Evolutionary conservation across 2,888 invertebrate species (phyloP).

Genomic region (Tholera decimalis): DNA sequence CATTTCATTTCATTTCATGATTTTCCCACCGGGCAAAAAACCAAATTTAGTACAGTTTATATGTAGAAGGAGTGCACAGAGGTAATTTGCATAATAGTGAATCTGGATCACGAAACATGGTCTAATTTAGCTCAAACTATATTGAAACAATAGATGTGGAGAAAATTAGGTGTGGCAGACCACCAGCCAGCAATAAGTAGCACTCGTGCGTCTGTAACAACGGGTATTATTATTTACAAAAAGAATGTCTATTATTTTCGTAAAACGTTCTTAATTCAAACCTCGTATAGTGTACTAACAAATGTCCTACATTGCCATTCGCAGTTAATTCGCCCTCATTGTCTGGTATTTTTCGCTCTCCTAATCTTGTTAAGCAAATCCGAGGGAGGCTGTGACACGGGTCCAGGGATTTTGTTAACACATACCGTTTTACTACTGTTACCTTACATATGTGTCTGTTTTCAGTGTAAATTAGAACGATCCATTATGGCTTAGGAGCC

Average conservation of each 20-base stretch:
- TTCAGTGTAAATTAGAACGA: conserved; percentile 44
- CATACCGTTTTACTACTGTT: conserved; percentile 66
- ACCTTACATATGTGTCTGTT: conserved; percentile 24
- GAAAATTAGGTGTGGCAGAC: too few species aligned
- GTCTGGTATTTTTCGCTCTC: conserved; percentile 83
- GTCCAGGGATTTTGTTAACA: conserved; percentile 76
- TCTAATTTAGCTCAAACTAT: too few species aligned
- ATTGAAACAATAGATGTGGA: too few species aligned
- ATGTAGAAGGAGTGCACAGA: too few species aligned
- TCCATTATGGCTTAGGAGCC: conserved; percentile 28
- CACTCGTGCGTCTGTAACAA: not conserved
- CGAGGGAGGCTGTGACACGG: conserved; percentile 79
- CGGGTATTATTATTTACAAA: too few species aligned
- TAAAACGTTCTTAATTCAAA: conserved; percentile 4
- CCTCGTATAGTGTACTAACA: conserved; percentile 37
- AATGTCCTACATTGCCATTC: conserved; percentile 68
- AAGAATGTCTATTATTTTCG: not conserved
- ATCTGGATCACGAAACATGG: too few species aligned
- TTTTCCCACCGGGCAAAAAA: too few species aligned
- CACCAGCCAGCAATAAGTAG: too few species aligned
- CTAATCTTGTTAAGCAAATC: conserved; percentile 88
- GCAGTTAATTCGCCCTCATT: conserved; percentile 83
- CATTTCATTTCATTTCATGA: too few species aligned
- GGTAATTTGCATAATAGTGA: too few species aligned
- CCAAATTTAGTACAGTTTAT: too few species aligned